Conservation (phyloP, 2,113 vertebrate species). For the Gnathonemus longibarbis region DNA sequence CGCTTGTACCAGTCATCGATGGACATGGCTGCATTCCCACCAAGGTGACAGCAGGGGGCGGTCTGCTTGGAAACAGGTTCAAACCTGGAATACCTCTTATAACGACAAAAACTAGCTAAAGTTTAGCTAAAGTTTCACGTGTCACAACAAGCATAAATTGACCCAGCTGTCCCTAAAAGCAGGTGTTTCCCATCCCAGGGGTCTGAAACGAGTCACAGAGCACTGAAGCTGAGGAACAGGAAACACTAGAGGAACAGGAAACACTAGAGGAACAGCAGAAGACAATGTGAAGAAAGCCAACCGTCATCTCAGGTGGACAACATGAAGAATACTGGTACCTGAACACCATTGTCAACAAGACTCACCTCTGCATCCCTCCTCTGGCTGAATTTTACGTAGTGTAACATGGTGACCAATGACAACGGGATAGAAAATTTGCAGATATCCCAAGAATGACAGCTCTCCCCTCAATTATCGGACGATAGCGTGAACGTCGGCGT, state of each 20-base stretch:
- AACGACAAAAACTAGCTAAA: not conserved
- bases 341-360: not conserved
- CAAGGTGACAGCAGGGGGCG: not conserved
- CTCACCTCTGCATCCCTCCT: not conserved
- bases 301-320: not conserved
- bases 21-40: not conserved
- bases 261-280: not conserved
- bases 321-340: not conserved
- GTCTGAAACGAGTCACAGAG: not conserved
- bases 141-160: not conserved
- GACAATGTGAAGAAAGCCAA: not conserved
- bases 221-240: not conserved
- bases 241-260: not conserved
- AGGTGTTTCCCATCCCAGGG: not conserved
- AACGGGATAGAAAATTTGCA: conserved; percentile 53
- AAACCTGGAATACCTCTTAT: not conserved
- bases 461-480: conserved; percentile 56
- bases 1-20: not conserved
- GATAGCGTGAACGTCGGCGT: conserved; percentile 60
- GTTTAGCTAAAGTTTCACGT: not conserved
- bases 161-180: not conserved
- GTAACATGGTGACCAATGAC: conserved; percentile 35
- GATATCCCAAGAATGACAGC: conserved; percentile 42
- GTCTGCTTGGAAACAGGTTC: not conserved
- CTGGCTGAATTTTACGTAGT: conserved; percentile 14